Evolutionary conservation across 2,797 vertebrate genomes (phyloP).

Genomic region (Chelon labrosus): DNA sequence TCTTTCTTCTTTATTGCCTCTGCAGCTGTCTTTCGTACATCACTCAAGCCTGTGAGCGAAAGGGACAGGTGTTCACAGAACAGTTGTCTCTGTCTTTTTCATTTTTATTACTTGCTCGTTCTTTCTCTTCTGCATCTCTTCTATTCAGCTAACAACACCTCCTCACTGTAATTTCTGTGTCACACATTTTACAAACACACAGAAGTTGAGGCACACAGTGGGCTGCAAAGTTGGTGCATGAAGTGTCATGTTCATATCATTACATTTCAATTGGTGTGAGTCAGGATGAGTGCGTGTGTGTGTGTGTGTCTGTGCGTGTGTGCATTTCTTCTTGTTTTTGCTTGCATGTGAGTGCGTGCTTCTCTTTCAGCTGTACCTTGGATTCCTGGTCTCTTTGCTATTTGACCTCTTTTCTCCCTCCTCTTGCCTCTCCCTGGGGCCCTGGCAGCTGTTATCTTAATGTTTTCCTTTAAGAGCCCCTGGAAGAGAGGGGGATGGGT

Average conservation of each 20-base stretch:
- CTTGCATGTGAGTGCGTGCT: slow-evolving; percentile 27
- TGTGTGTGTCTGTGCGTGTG: slow-evolving; percentile 20
- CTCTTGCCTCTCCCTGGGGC: slow-evolving; percentile 80
- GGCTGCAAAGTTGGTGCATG: slow-evolving; percentile 76
- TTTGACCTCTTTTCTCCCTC: slow-evolving; percentile 85
- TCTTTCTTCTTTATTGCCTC: slow-evolving; percentile 75
- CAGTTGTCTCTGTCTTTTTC: slow-evolving; percentile 73
- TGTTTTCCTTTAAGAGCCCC: slow-evolving; percentile 86
- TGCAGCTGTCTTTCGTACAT: slow-evolving; percentile 83
- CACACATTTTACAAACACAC: slow-evolving; percentile 70
- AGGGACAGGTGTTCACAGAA: slow-evolving; percentile 82
- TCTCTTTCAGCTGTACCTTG: slow-evolving; percentile 80
- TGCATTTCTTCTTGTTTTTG: slow-evolving; percentile 24
- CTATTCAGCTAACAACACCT: slow-evolving; percentile 70
- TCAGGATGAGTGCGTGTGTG: slow-evolving; percentile 46
- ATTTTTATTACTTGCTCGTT: slow-evolving; percentile 20
- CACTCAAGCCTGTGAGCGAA: slow-evolving; percentile 75
- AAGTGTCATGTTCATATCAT: slow-evolving; percentile 75
- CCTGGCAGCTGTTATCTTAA: slow-evolving; percentile 87
- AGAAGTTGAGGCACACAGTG: slow-evolving; percentile 68
- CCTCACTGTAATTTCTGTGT: slow-evolving; percentile 74
- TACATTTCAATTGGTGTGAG: slow-evolving; percentile 68
- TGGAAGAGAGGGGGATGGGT: slow-evolving; percentile 75
- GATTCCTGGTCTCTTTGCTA: slow-evolving; percentile 82
- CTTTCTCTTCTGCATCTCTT: slow-evolving; percentile 58